Conservation (phyloP, 2,797 vertebrate species). For the Pitangus sulphuratus region DNA sequence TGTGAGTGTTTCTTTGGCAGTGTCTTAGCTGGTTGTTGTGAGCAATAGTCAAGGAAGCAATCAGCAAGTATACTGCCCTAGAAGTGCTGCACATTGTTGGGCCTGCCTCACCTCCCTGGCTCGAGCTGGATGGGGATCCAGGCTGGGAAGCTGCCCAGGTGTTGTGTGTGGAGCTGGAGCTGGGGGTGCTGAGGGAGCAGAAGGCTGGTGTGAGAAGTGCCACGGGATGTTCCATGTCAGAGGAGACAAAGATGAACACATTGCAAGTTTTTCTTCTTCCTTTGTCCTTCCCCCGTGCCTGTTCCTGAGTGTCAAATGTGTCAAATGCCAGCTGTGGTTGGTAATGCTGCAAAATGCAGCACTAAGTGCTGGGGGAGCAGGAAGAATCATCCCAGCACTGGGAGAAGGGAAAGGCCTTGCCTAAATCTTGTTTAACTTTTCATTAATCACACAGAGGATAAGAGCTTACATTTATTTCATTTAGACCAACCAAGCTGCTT, state of each 20-base stretch:
- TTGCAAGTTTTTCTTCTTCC: neutral
- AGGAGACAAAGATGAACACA: rapidly evolving
- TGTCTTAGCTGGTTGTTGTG: constrained; percentile 99
- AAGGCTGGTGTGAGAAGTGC: neutral
- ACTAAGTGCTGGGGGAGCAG: rapidly evolving
- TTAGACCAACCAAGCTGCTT: neutral
- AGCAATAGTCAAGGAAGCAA: constrained; percentile 94
- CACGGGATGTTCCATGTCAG: neutral
- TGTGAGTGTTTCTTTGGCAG: constrained; percentile 99
- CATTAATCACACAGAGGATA: neutral
- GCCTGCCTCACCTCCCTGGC: neutral
- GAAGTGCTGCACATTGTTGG: constrained; percentile 92
- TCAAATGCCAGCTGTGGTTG: neutral
- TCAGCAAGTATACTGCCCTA: constrained; percentile 99
- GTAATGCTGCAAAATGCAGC: neutral
- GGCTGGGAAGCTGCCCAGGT: neutral
- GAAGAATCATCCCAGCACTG: neutral
- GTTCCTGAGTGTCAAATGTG: neutral
- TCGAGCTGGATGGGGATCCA: neutral
- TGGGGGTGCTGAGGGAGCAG: neutral
- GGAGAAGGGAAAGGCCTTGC: neutral
- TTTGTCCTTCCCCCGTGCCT: neutral
- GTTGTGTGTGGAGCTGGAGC: neutral
- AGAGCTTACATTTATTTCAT: neutral
- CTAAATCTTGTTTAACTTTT: neutral